phyloP scores from a whole-genome alignment of 2,113 vertebrate genomes.

The Psilopogon haemacephalus region DNA sequence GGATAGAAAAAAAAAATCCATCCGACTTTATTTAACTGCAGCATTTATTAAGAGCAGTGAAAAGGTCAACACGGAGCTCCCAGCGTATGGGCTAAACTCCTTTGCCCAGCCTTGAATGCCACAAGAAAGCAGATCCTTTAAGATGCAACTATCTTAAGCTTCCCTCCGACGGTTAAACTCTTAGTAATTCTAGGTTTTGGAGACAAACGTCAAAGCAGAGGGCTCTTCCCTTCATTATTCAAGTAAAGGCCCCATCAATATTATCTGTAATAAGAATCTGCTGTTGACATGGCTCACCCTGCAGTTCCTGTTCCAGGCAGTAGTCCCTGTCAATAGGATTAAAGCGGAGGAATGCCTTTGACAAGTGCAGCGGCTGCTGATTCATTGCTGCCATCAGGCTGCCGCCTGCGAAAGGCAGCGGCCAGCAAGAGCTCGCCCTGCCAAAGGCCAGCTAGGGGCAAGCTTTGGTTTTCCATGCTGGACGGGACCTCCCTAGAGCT shows the following conservation, averaged over 20 bases:
- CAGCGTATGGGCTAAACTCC: constrained; percentile 57
- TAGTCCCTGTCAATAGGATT: constrained; percentile 76
- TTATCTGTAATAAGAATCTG: constrained; percentile 80
- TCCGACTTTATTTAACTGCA: constrained; percentile 70
- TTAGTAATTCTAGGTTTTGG: constrained; percentile 76
- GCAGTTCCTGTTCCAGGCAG: constrained; percentile 73
- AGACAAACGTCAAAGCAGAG: constrained; percentile 76
- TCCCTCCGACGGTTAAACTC: constrained; percentile 68
- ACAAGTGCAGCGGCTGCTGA: constrained; percentile 66
- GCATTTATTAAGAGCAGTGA: constrained; percentile 73
- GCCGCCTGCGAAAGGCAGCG: constrained; percentile 20
- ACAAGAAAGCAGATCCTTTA: constrained; percentile 74
- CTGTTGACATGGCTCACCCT: constrained; percentile 76
- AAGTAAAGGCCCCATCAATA: constrained; percentile 75
- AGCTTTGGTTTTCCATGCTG: neutral
- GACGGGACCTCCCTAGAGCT: neutral
- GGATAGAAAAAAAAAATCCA: constrained; percentile 75
- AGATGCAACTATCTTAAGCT: constrained; percentile 76
- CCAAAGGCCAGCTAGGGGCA: neutral
- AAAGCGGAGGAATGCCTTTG: constrained; percentile 75
- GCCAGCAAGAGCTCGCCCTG: neutral
- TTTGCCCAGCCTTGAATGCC: constrained; percentile 57
- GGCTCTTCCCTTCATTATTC: constrained; percentile 76
- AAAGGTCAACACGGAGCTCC: constrained; percentile 67
- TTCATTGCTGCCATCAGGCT: constrained; percentile 76